Evolutionary conservation across 2,113 vertebrate genomes (phyloP).

Genomic region (Triplophysa rosa): DNA sequence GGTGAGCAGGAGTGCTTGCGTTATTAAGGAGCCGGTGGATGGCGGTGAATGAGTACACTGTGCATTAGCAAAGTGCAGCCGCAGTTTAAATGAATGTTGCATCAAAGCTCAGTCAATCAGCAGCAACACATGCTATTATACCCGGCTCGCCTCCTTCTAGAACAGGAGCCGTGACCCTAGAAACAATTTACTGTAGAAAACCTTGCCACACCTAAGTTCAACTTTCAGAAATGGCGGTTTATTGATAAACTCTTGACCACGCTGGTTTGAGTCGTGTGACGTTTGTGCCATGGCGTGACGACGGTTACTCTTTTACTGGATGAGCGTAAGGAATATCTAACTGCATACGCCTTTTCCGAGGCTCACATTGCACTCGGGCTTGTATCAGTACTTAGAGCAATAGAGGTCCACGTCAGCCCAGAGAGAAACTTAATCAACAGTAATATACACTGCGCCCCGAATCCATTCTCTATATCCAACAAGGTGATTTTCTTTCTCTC

Average conservation of each 20-base stretch:
- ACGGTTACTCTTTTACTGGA: conserved; percentile 11
- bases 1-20: conserved; percentile 34
- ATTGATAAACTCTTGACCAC: not conserved
- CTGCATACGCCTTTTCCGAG: conserved; percentile 33
- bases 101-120: conserved; percentile 50
- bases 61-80: conserved; percentile 54
- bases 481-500: conserved; percentile 64
- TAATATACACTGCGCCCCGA: conserved; percentile 66
- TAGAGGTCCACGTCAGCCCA: conserved; percentile 60
- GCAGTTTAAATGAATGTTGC: conserved; percentile 49
- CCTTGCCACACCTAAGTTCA: not conserved
- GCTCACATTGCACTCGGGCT: conserved; percentile 48
- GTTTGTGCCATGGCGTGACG: not conserved
- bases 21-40: conserved; percentile 33
- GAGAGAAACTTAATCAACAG: conserved; percentile 67
- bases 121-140: conserved; percentile 43
- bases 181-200: conserved; percentile 15
- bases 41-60: conserved; percentile 48
- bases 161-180: not conserved
- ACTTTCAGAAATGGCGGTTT: not conserved
- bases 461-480: conserved; percentile 68
- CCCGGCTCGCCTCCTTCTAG: not conserved
- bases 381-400: conserved; percentile 51
- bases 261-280: conserved; percentile 16
- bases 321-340: conserved; percentile 42